Evolutionary conservation across 2,797 vertebrate species (phyloP).

Genomic region (Craterocephalus amniculus): DNA sequence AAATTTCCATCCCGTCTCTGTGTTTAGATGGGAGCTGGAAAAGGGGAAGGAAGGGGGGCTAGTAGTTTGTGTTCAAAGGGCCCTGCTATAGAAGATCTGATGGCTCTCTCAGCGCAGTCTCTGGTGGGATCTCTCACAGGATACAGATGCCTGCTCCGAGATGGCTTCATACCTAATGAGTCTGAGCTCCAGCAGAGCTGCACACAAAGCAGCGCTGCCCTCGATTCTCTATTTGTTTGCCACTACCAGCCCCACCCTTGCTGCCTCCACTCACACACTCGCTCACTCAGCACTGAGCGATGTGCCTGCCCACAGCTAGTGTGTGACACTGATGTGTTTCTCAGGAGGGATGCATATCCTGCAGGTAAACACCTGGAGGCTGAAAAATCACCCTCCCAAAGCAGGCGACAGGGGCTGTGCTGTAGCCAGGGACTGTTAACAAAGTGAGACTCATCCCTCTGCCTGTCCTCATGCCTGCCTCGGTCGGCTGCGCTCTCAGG

Average conservation of each 20-base stretch:
- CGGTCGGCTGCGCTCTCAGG: constrained; percentile 42
- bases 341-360: constrained; percentile 81
- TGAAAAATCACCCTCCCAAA: constrained; percentile 79
- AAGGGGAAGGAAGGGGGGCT: constrained; percentile 49
- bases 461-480: constrained; percentile 44
- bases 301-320: constrained; percentile 78
- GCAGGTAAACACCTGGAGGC: constrained; percentile 85
- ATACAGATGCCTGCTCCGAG: constrained; percentile 80
- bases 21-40: constrained; percentile 70
- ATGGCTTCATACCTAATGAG: constrained; percentile 83
- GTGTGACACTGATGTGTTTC: constrained; percentile 83
- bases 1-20: constrained; percentile 77
- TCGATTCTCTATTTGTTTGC: constrained; percentile 83
- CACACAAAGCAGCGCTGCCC: constrained; percentile 77
- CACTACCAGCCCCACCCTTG: constrained; percentile 71
- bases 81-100: constrained; percentile 77
- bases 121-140: constrained; percentile 78
- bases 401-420: constrained; percentile 63
- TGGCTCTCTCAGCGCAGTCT: constrained; percentile 79
- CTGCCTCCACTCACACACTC: constrained; percentile 59
- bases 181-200: constrained; percentile 77
- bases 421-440: constrained; percentile 77
- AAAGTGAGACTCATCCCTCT: constrained; percentile 75
- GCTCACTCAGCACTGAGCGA: constrained; percentile 78
- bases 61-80: constrained; percentile 80